Conservation (phyloP, 2,113 vertebrate genomes). For the Micronisus gabar region DNA sequence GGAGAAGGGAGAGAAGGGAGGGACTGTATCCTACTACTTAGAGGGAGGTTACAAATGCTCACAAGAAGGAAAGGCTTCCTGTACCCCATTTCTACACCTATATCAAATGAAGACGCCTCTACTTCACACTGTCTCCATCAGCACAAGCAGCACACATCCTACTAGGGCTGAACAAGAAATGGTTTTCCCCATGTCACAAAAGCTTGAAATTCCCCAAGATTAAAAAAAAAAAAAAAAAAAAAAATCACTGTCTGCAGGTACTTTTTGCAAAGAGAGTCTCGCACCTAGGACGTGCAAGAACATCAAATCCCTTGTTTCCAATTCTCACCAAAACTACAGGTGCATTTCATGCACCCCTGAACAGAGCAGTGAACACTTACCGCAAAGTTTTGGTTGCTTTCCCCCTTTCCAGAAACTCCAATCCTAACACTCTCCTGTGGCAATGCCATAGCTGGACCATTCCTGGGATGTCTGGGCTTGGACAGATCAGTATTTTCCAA, state of each 20-base stretch:
- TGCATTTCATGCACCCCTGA: background rate
- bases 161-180: background rate
- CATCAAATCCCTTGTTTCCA: background rate
- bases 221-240: too few species aligned
- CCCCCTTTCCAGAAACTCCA: background rate
- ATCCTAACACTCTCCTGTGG: too few species aligned
- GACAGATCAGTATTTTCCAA: background rate
- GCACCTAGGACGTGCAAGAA: accelerated
- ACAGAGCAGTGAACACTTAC: background rate
- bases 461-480: background rate
- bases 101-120: background rate
- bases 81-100: background rate
- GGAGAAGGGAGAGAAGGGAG: background rate
- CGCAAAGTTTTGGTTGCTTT: background rate
- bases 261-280: background rate
- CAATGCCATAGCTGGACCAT: background rate
- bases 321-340: background rate
- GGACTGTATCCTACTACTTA: background rate
- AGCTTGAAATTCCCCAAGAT: background rate
- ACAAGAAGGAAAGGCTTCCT: background rate
- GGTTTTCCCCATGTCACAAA: background rate
- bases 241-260: background rate
- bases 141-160: background rate
- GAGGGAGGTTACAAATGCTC: background rate
- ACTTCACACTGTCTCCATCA: background rate